Percentiles rank a stretch among this genome's conserved stretches.
These are phyloP conservation scores for Lepidostoma basale DNA, from an alignment of 1,140 invertebrate genomes.

Conservation along the genomic window DNA sequence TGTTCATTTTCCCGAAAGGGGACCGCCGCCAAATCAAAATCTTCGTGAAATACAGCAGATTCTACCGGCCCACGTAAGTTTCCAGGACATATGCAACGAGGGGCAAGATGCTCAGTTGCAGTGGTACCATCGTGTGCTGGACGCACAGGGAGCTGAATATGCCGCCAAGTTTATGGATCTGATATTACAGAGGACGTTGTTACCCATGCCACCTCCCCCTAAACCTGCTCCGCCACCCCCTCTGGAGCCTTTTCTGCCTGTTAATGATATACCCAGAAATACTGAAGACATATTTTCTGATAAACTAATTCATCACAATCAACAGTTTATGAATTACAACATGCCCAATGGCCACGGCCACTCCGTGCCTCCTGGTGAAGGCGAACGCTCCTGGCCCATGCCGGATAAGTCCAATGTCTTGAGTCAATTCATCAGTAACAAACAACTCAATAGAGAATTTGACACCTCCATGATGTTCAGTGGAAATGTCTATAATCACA, in stretches of 20 bases:
- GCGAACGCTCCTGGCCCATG: constrained; percentile 34
- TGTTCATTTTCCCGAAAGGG: constrained; percentile 60
- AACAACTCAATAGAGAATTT: constrained; percentile 36
- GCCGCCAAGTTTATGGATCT: constrained; percentile 53
- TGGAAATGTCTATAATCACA: constrained; percentile 35
- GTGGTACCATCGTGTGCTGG: constrained; percentile 56
- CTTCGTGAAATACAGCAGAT: constrained; percentile 52
- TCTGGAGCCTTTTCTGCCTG: constrained; percentile 27
- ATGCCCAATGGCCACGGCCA: constrained; percentile 36
- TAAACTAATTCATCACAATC: constrained; percentile 35
- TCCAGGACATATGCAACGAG: constrained; percentile 39
- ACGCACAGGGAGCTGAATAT: constrained; percentile 51
- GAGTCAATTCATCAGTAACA: constrained; percentile 39
- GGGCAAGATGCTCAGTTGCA: constrained; percentile 47
- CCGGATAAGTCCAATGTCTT: constrained; percentile 32
- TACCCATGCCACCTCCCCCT: constrained; percentile 28
- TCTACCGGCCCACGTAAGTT: constrained; percentile 47
- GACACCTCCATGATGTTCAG: constrained; percentile 37
- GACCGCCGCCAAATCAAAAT: constrained; percentile 50
- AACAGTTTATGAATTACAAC: constrained; percentile 38
- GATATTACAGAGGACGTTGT: constrained; percentile 32
- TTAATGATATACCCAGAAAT: constrained; percentile 33
- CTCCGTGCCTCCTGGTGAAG: constrained; percentile 16
- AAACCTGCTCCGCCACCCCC: constrained; percentile 18
- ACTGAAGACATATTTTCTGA: constrained; percentile 37